Base-by-base conservation (phyloP, 1,140 invertebrate genomes). In the Phymorhynchus buccinoides region DNA sequence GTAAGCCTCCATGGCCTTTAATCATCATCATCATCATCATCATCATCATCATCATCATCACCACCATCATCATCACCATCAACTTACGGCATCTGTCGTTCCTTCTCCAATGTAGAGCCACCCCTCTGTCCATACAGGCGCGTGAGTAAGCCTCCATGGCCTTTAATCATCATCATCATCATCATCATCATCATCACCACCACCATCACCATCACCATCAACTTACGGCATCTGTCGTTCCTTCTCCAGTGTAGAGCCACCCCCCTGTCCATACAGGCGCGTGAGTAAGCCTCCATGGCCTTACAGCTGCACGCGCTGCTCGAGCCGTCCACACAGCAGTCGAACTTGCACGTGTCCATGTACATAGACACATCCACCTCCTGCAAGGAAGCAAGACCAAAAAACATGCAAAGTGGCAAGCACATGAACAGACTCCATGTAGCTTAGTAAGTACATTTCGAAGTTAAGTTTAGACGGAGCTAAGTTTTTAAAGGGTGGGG, bases 141-240 rank as follows among this genome's bases (percentile, higher is more conserved):
- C 95, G 95, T 1, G 96, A 95, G 89, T 96, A 96, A 81, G 97
- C 96, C 3, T 96, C 95, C 79, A 97, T 95, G 2, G 96, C 95
- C 75, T 95, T 94, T 52, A 9, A 52, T 52, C 48, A 52, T 22
- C 48, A 52, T 52, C 48, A 52, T 22, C 48, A 52, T 52, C 48
- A 52, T 52, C 48, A 52, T 52, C 48, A 52, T 22, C 48, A 52
- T 52, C 48, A 52, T 22, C 48, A 52, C 22, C 48, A 52, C 22
- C 48, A 52, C 22, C 48, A 52, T 52, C 48, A 52, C 22, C 48
- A 52, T 52, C 48, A 52, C 22, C 48, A 52, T 52, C 48, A 12
- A 71, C 80, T 83, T 66, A 83, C 80, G 80, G 41, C 80, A 83
- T 4, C 80, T 62, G 62, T 83, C 94, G 35, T 95, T 90, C 89